Base-by-base conservation (phyloP, 2,888 invertebrate species). In the Drosophila robusta region DNA sequence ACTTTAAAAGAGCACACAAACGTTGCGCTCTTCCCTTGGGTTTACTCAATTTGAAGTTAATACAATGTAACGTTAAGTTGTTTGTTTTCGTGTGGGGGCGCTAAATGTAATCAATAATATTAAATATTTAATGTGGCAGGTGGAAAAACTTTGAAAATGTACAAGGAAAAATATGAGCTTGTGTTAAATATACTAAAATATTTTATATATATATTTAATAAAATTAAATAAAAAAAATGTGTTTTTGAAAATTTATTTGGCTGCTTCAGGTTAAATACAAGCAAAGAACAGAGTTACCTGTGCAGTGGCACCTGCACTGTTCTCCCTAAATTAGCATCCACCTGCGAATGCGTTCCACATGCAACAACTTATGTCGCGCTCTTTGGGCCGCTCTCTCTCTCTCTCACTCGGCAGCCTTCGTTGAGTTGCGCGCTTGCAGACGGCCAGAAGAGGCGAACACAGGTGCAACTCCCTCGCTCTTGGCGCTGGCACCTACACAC, bases 81-180 rank as follows among this genome's bases (percentile, higher is more conserved):
- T 70, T 71, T 75, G 50, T 58, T 64, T 66, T 70, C 39, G 47
- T 65, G 51, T 45, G 69, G 47, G 29, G 54, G 62, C 60, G 64
- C 75, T 68, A 89, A 87, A 80, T 87, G 89, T 84, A 90, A 90
- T 90, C 90, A 90, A 90, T 90, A 90, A 90, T 91, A 87, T 90
- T 91, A 89, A 91, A 91, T 90, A 91, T 91, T 90, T 90, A 90
- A 91, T 90, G 79, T 63, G 75, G 14, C 87, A 84, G 83, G 81
- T 87, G 68, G 58, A 80, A 73, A 62, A 47, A 36, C n/a, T 1
- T 38, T 26, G 1, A 24, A 14, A 7, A 9, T 14, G 3, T 12
- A 12, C 11, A 12, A 11, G 6, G 14, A 38, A 49, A 46, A n/a
- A 39, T 12, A 2, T 8, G 5, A 11, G 16, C 41, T 22, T 2